phyloP scores from a whole-genome alignment of 2,888 invertebrate genomes.

The Nemurella pictetii region DNA sequence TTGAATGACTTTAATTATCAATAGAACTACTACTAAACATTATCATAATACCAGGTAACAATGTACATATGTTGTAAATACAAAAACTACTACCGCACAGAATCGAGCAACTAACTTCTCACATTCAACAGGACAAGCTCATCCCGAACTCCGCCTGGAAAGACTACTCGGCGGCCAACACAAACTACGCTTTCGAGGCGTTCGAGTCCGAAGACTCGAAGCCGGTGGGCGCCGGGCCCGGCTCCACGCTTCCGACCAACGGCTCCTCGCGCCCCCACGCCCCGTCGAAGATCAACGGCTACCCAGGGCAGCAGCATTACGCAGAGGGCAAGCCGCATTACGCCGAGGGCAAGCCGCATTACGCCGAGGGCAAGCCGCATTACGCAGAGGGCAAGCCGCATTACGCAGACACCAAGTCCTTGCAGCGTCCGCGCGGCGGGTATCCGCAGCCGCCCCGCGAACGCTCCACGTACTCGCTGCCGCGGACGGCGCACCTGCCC shows the following conservation, averaged over 20 bases:
- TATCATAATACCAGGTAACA: no score
- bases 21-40: no score
- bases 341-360: slow-evolving; percentile 36
- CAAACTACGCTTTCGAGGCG: slow-evolving; percentile 88
- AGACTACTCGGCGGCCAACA: slow-evolving; percentile 80
- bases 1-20: no score
- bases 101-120: not conserved
- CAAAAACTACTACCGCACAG: not conserved
- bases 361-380: slow-evolving; percentile 24
- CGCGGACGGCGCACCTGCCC: slow-evolving; percentile 63
- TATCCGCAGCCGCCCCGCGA: slow-evolving; percentile 54
- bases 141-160: slow-evolving; percentile 87
- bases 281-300: slow-evolving; percentile 41
- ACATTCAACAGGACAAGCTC: slow-evolving; percentile 72
- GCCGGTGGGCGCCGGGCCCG: slow-evolving; percentile 43
- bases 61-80: not conserved
- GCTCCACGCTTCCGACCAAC: slow-evolving; percentile 47
- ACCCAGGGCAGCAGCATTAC: slow-evolving; percentile 37
- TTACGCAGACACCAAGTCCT: slow-evolving; percentile 56
- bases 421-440: slow-evolving; percentile 59
- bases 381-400: slow-evolving; percentile 29
- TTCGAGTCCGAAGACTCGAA: slow-evolving; percentile 79
- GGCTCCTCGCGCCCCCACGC: slow-evolving; percentile 42
- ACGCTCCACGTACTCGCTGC: slow-evolving; percentile 74
- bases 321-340: no score